These are phyloP conservation scores for Amblyjoppa fuscipennis DNA, from an alignment of 2,888 invertebrate genomes.

Conservation along the genomic window DNA sequence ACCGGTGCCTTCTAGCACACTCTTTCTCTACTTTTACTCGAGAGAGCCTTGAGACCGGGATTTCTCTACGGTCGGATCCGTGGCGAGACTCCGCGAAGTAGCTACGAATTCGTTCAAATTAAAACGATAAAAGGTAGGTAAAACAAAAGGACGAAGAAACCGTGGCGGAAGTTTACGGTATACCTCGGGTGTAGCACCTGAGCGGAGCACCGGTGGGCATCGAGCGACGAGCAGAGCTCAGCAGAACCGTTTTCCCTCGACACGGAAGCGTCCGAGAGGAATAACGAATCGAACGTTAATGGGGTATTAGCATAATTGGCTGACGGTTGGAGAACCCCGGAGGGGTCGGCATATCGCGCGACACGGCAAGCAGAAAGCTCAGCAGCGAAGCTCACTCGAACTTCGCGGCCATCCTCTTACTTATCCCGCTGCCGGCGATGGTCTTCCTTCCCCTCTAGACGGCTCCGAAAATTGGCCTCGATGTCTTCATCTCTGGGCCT, in stretches of 20 bases:
- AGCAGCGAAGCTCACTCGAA: conserved; percentile 41
- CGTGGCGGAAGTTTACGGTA: background rate
- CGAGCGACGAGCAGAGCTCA: background rate
- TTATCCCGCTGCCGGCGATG: conserved; percentile 39
- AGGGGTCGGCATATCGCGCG: conserved; percentile 37
- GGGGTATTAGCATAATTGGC: conserved; percentile 76
- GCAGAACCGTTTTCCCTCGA: conserved; percentile 18
- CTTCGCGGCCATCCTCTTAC: conserved; percentile 5
- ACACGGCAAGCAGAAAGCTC: conserved; percentile 64
- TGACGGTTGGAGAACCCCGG: conserved; percentile 43
- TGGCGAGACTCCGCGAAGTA: conserved; percentile 21
- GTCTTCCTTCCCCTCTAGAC: background rate
- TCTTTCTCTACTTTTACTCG: conserved; percentile 24
- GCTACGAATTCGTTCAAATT: conserved; percentile 33
- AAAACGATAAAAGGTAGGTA: conserved; percentile 4
- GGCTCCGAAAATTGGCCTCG: conserved; percentile 74
- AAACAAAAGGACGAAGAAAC: conserved; percentile 17
- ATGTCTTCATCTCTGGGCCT: conserved; percentile 78
- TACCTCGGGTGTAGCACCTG: background rate
- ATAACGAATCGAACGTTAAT: conserved; percentile 70
- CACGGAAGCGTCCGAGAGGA: conserved; percentile 67
- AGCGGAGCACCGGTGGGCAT: background rate
- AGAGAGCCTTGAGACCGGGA: conserved; percentile 17
- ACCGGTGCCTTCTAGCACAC: conserved; percentile 34
- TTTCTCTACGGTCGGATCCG: conserved; percentile 7